Evolutionary conservation across 2,888 invertebrate species (phyloP), one percentile per base, ranked within the genome.

Genomic region (Cheilosia pagana): DNA sequence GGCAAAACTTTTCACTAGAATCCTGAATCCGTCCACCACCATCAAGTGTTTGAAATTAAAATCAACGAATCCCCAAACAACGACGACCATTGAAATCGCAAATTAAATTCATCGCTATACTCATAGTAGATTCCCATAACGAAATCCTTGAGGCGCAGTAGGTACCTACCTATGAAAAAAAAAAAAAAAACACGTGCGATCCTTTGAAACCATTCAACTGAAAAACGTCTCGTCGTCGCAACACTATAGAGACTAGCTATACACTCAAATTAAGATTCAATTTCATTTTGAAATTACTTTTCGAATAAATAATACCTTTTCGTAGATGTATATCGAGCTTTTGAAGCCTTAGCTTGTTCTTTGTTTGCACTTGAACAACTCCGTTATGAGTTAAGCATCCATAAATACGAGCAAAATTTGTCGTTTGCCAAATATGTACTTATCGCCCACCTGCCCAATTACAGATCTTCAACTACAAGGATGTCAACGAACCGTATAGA

Each of bases 361-460:
- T 63, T 70, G 62, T 75, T 75, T 81, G 50, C 48, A 57, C 75
- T 81, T 68, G 71, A 77, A 77, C 72, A 82, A 62, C 59, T 53
- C 78, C 65, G 53, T 67, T 75, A 72, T 62, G 67, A 82, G 78
- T 78, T 78, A 82, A 82, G 82, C 53, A 67, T 77, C 78, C 55
- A 82, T 82, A 72, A 63, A 81, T 50, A 68, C 55, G 50, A 68
- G 19, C n/a, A 45, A 14, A 75, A 35, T 53, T 75, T 43, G 53
- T 60, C 68, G 39, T 67, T 79, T 60, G 21, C n/a, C 39, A 75
- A 81, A 79, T 59, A 25, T 28, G 41, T 28, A 65, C 65, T 76
- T 82, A 60, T 68, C 72, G 67, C 72, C 72, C 74, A 83, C 82
- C 82, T 83, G 82, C 72, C 79, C 82, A 83, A 83, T 79, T 83